Conservation (phyloP, 1,140 invertebrate genomes). For the Apis dorsata region DNA sequence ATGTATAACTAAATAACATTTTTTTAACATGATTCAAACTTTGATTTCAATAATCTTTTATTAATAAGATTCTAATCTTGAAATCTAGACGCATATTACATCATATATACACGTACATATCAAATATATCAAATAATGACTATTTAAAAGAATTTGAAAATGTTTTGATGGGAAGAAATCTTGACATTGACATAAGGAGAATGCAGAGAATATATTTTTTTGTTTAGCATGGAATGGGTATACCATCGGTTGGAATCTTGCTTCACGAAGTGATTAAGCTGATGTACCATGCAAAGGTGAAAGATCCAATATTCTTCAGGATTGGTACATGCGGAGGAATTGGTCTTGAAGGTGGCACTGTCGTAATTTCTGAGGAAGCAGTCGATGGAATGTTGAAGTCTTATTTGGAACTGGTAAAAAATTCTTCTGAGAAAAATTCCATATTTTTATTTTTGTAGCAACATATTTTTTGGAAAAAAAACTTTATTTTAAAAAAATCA, state of each 20-base stretch:
- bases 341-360: conserved; percentile 92
- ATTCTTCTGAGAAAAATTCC: background rate
- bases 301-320: conserved; percentile 94
- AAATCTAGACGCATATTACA: no score
- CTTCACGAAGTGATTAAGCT: conserved; percentile 96
- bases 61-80: no score
- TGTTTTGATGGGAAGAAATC: no score
- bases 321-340: conserved; percentile 97
- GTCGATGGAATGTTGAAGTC: conserved; percentile 90
- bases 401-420: conserved; percentile 84
- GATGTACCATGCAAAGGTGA: conserved; percentile 93
- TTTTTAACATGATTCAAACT: no score
- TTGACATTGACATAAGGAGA: background rate
- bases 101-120: no score
- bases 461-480: no score
- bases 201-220: background rate
- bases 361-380: conserved; percentile 93
- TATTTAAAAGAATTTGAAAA: background rate
- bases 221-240: conserved; percentile 95
- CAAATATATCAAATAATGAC: background rate
- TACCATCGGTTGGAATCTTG: conserved; percentile 94
- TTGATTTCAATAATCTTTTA: no score
- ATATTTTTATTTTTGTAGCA: no score
- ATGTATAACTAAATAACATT: no score
- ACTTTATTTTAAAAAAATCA: no score